Evolutionary conservation across 2,888 invertebrate species (phyloP), one percentile per base, ranked within the genome.

Genomic region (Nomada lathburiana): DNA sequence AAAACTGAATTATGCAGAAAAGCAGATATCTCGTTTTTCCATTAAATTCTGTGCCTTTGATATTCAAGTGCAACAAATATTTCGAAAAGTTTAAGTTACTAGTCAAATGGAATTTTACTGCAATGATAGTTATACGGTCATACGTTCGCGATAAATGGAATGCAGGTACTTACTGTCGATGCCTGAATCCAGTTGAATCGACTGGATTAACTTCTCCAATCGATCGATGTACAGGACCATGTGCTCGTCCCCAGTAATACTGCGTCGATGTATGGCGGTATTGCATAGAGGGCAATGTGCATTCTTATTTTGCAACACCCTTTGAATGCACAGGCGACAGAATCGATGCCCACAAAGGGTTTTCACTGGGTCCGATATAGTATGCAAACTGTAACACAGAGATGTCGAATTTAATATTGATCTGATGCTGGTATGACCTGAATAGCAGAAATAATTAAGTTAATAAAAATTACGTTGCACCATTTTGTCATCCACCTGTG

Each of bases 301-400:
- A 20, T 73, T 42, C 60, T 81, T 83, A 20, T 74, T 86, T 7
- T 62, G 52, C 2, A 90, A 20, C 5, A 90, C 69, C 20, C n/a
- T 73, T 26, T 78, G 70, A 16, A 91, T 89, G 47, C 92, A 92
- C 0, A 26, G 11, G 4, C 69, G 74, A 71, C 92, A 92, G 60
- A 89, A 92, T 47, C 86, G 85, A 72, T 92, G 92, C 0, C 90
- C 90, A 65, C 92, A 92, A 26, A 73, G 63, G 52, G 91, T 89
- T 73, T 81, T 88, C 23, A 86, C 80, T 4, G 91, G 86, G 3
- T 89, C 73, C 18, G 75, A 67, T 29, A 91, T 86, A 9, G 81
- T 75, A 11, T 90, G 84, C 67, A 90, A 70, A 69, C 92, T 92
- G 64, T 75, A 82, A 81, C n/a, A 57, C 0, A 76, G 60, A 67